Conservation (phyloP, 1,140 invertebrate species). For the Trachymyrmex cornetzi region DNA sequence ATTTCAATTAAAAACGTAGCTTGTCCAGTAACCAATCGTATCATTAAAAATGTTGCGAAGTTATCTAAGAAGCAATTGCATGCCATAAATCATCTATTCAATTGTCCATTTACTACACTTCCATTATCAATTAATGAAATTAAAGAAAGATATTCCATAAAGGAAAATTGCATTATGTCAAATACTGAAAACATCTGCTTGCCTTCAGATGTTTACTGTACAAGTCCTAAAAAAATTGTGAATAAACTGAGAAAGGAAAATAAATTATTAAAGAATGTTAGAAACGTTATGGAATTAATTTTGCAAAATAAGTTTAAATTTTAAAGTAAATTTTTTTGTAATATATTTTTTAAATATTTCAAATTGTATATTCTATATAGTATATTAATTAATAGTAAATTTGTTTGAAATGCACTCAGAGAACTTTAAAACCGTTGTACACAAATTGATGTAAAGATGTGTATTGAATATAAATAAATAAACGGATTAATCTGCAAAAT, state of each 20-base stretch:
- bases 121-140: background rate
- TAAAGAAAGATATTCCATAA: background rate
- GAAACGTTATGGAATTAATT: constrained; percentile 1
- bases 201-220: background rate
- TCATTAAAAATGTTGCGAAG: background rate
- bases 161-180: background rate
- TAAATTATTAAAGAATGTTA: background rate
- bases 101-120: background rate
- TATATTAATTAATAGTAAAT: too few relatives aligned
- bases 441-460: too few relatives aligned
- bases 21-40: background rate
- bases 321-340: background rate
- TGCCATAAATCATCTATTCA: background rate
- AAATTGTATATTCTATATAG: too few relatives aligned
- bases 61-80: constrained; percentile 11
- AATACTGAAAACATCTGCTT: background rate
- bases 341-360: too few relatives aligned
- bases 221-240: background rate
- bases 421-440: too few relatives aligned
- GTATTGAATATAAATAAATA: too few relatives aligned
- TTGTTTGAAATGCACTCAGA: too few relatives aligned
- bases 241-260: background rate
- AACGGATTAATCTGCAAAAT: too few relatives aligned
- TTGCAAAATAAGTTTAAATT: constrained; percentile 21
- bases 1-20: background rate